Evolutionary conservation across 1,140 invertebrate genomes (phyloP).

Genomic region (Tetragonula clypearis): DNA sequence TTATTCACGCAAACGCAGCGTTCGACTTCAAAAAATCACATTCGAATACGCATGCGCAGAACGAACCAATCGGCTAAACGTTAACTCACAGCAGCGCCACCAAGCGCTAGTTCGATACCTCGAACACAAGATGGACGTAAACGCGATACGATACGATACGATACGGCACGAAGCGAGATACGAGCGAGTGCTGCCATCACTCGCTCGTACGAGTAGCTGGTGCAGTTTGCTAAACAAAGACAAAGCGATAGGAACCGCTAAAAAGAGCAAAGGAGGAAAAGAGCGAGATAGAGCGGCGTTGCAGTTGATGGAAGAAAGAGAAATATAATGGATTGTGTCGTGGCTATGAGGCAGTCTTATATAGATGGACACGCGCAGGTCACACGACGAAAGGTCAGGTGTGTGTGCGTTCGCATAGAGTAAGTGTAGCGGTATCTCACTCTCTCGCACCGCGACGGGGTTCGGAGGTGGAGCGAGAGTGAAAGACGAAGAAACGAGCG

Average conservation of each 20-base stretch:
- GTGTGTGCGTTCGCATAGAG: slow-evolving; percentile 44
- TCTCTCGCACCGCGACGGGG: slow-evolving; percentile 36
- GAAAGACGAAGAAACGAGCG: slow-evolving; percentile 61
- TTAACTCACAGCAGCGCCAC: neutral
- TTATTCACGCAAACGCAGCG: too few species aligned
- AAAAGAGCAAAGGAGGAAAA: slow-evolving; percentile 18
- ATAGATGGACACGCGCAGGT: slow-evolving; percentile 51
- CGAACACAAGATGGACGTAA: slow-evolving; percentile 17
- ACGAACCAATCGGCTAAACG: neutral
- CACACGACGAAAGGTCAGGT: slow-evolving; percentile 31
- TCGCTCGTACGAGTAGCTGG: neutral
- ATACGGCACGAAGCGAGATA: slow-evolving; percentile 43
- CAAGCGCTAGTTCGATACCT: slow-evolving; percentile 11
- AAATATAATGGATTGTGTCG: neutral
- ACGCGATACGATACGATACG: slow-evolving; percentile 27
- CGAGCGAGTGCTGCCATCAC: slow-evolving; percentile 26
- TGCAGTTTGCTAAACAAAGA: neutral
- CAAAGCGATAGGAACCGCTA: slow-evolving; percentile 26
- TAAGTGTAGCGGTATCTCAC: slow-evolving; percentile 46
- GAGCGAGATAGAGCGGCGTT: neutral
- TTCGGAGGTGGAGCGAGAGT: slow-evolving; percentile 55
- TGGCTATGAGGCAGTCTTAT: slow-evolving; percentile 35
- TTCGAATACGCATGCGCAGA: neutral
- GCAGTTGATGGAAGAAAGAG: slow-evolving; percentile 1
- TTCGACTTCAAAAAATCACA: neutral